These are phyloP conservation scores for Hipparchia sbordonii DNA, from an alignment of 2,888 invertebrate species.

Conservation along the genomic window DNA sequence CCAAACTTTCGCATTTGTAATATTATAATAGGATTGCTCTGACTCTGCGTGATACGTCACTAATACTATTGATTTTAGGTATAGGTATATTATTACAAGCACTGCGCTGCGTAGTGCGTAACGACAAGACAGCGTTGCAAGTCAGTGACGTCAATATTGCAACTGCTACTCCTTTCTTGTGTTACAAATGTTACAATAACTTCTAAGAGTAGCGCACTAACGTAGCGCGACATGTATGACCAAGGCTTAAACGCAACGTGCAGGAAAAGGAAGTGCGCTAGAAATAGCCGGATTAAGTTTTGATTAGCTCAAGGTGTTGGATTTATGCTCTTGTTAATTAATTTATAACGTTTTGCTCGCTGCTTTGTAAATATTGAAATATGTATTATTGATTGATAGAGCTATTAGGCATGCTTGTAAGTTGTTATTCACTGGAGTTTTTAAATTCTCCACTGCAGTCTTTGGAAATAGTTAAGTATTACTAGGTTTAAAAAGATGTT, in stretches of 20 bases:
- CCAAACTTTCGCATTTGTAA: no score
- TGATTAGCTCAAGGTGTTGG: constrained; percentile 60
- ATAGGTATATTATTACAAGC: no score
- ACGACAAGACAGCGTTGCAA: no score
- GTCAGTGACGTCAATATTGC: no score
- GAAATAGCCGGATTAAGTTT: constrained; percentile 45
- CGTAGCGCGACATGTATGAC: neutral
- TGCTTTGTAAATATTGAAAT: neutral
- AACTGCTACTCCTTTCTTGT: neutral
- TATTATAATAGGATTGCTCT: no score
- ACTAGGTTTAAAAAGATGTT: neutral
- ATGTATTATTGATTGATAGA: neutral
- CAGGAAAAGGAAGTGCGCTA: constrained; percentile 74
- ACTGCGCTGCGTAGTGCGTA: no score
- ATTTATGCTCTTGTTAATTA: constrained; percentile 52
- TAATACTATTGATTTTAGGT: no score
- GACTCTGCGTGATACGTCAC: no score
- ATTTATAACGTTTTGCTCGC: constrained; percentile 22
- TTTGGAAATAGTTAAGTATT: neutral
- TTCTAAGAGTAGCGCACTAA: neutral
- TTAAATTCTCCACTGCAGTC: neutral
- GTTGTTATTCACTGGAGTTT: neutral
- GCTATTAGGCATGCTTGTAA: constrained; percentile 1
- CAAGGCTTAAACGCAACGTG: constrained; percentile 50
- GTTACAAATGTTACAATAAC: neutral